phyloP scores from a whole-genome alignment of 2,888 invertebrate species.

The Lasioglossum zephyrum region DNA sequence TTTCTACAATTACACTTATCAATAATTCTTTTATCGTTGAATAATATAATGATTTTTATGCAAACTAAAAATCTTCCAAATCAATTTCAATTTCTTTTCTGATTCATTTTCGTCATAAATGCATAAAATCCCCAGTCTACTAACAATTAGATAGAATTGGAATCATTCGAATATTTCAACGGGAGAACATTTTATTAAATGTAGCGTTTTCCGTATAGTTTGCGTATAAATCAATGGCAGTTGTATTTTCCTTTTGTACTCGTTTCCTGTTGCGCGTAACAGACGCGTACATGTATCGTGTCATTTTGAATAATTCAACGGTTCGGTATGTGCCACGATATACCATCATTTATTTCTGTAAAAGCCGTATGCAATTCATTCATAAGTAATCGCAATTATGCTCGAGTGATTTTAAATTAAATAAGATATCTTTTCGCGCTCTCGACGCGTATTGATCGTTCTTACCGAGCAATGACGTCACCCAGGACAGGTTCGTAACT shows the following conservation, averaged over 20 bases:
- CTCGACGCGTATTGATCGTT: slow-evolving; percentile 80
- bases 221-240: slow-evolving; percentile 2
- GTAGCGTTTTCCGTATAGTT: not conserved
- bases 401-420: slow-evolving; percentile 41
- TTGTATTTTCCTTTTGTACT: not conserved
- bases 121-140: not conserved
- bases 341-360: not conserved
- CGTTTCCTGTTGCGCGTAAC: not conserved
- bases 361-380: not conserved
- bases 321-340: not conserved
- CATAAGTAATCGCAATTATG: not conserved
- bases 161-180: not conserved
- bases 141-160: not conserved
- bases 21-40: not conserved
- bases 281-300: not conserved
- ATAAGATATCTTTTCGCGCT: slow-evolving; percentile 69
- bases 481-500: slow-evolving; percentile 58
- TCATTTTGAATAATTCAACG: not conserved
- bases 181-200: not conserved
- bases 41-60: not conserved
- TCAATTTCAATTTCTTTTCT: not conserved
- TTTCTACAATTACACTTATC: not conserved
- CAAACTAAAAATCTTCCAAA: not conserved
- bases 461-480: slow-evolving; percentile 81
- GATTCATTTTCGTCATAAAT: not conserved